These are phyloP conservation scores for Plagiodera versicolora DNA, from an alignment of 2,888 invertebrate genomes.

Conservation along the genomic window DNA sequence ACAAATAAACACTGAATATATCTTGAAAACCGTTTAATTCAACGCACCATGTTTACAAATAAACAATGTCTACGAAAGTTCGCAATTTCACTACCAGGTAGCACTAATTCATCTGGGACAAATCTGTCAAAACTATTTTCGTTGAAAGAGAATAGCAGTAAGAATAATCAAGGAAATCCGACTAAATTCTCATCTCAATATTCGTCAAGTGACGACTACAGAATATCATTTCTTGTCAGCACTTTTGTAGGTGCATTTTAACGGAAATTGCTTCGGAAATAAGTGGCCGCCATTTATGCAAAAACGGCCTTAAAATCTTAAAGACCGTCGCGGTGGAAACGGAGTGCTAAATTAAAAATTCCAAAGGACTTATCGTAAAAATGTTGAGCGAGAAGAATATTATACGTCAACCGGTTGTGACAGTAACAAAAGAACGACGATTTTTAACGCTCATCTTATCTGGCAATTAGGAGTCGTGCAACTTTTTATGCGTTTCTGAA, in stretches of 20 bases:
- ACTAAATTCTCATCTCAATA: no score
- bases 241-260: not conserved
- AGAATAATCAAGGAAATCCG: no score
- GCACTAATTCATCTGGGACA: no score
- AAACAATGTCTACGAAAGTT: no score
- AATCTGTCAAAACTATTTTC: no score
- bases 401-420: slow-evolving; percentile 27
- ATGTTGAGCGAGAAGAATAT: slow-evolving; percentile 29
- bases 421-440: slow-evolving; percentile 41
- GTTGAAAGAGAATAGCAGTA: no score
- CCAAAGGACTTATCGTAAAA: slow-evolving; percentile 36
- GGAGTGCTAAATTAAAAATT: slow-evolving; percentile 37
- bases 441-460: slow-evolving; percentile 44
- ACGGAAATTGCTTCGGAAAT: no score
- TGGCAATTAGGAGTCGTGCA: slow-evolving; percentile 44
- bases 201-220: not conserved
- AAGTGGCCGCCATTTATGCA: slow-evolving; percentile 23
- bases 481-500: slow-evolving; percentile 45
- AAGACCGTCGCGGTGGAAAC: slow-evolving; percentile 33
- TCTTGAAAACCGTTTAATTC: no score
- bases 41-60: no score
- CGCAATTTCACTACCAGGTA: no score
- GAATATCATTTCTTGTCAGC: not conserved
- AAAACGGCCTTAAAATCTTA: slow-evolving; percentile 38
- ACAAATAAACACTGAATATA: no score